Conservation (phyloP, 2,113 vertebrate species). For the Bos javanicus region DNA sequence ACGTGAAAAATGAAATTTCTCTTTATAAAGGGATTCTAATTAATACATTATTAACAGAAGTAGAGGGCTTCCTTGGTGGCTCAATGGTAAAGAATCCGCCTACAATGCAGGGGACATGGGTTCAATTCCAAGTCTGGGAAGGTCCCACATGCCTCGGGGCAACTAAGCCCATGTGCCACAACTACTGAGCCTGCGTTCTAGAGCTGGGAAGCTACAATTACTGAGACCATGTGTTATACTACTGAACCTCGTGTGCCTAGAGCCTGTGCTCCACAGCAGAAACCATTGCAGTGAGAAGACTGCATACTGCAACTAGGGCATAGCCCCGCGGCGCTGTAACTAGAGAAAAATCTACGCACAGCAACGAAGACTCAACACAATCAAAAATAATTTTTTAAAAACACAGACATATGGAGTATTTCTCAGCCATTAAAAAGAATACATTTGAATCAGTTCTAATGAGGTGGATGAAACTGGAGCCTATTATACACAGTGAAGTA, state of each 20-base stretch:
- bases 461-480: no score
- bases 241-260: not conserved
- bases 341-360: not conserved
- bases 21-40: not conserved
- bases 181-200: not conserved
- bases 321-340: accelerated
- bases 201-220: not conserved
- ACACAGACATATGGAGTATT: not conserved
- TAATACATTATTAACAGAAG: not conserved
- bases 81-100: not conserved
- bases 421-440: no score
- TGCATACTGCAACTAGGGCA: not conserved
- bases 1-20: not conserved
- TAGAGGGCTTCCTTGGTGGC: not conserved
- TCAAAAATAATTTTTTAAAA: not conserved
- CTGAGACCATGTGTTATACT: not conserved
- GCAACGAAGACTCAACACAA: not conserved
- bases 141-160: not conserved
- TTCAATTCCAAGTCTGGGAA: not conserved
- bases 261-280: not conserved
- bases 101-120: not conserved
- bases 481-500: no score
- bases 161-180: not conserved
- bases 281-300: not conserved
- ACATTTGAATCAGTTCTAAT: no score